phyloP scores from a whole-genome alignment of 2,888 invertebrate species.

The Acleris emargana region DNA sequence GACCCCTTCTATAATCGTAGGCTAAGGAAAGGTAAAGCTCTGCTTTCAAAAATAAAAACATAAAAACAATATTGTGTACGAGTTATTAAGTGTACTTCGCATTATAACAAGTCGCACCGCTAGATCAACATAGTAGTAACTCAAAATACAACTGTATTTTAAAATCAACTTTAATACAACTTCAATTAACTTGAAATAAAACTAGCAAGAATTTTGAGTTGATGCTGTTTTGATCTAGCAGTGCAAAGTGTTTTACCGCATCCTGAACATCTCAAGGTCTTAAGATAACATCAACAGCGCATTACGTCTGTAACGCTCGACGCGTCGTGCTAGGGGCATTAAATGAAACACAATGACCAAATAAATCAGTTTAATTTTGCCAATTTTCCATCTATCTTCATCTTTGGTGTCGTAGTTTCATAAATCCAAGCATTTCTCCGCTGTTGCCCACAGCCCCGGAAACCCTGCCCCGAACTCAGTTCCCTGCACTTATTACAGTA shows the following conservation, averaged over 20 bases:
- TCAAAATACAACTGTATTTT: too few species aligned
- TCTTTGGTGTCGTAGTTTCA: slow-evolving; percentile 68
- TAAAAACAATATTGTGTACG: background rate
- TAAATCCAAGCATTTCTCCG: slow-evolving; percentile 55
- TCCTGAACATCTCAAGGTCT: slow-evolving; percentile 59
- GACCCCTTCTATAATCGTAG: slow-evolving; percentile 11
- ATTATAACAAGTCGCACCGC: slow-evolving; percentile 4
- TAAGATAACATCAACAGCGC: slow-evolving; percentile 60
- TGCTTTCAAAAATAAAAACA: too few species aligned
- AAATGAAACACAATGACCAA: slow-evolving; percentile 65
- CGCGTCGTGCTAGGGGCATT: slow-evolving; percentile 44
- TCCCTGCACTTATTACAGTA: slow-evolving; percentile 75
- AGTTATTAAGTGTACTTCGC: background rate
- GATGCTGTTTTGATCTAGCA: too few species aligned
- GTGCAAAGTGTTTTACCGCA: slow-evolving; percentile 13
- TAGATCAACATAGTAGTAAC: too few species aligned
- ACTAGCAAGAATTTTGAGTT: too few species aligned
- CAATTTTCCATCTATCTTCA: slow-evolving; percentile 77
- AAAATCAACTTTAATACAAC: too few species aligned
- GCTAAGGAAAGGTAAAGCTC: slow-evolving; percentile 10
- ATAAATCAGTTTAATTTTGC: slow-evolving; percentile 76
- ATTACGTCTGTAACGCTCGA: slow-evolving; percentile 37
- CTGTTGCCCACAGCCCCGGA: slow-evolving; percentile 53
- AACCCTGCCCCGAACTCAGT: slow-evolving; percentile 49
- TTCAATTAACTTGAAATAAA: too few species aligned